Conservation (phyloP, 2,797 vertebrate species). For the Tokudaia tokunoshimensis region DNA sequence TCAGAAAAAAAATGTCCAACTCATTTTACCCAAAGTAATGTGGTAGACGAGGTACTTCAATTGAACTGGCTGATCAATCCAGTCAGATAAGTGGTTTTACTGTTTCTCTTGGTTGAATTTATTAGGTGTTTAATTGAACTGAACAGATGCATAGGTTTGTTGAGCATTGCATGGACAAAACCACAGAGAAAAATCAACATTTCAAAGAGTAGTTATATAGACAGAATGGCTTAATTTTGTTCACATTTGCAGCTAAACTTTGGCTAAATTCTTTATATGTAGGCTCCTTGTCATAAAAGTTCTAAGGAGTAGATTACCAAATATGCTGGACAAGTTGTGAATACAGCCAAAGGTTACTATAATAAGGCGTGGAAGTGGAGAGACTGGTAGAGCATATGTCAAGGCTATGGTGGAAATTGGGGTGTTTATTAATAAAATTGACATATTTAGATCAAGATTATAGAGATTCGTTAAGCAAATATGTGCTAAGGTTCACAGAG, state of each 20-base stretch:
- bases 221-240: neutral
- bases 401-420: neutral
- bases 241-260: neutral
- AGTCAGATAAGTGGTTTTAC: slow-evolving; percentile 40
- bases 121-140: slow-evolving; percentile 36
- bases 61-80: neutral
- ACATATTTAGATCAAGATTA: neutral
- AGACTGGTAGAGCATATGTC: too few relatives aligned
- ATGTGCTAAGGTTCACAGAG: neutral
- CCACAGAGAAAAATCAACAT: slow-evolving; percentile 25
- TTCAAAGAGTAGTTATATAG: neutral
- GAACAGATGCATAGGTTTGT: slow-evolving; percentile 32
- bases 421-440: neutral
- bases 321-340: neutral
- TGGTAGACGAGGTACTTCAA: slow-evolving; percentile 5
- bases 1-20: neutral
- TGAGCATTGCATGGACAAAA: slow-evolving; percentile 22
- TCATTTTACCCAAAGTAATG: neutral
- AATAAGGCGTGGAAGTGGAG: neutral
- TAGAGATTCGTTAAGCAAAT: neutral
- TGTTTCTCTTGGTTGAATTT: slow-evolving; percentile 29
- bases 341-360: neutral
- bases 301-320: neutral
- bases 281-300: neutral
- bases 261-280: neutral